Evolutionary conservation across 1,140 invertebrate species (phyloP).

Genomic region (Augochlora pura): DNA sequence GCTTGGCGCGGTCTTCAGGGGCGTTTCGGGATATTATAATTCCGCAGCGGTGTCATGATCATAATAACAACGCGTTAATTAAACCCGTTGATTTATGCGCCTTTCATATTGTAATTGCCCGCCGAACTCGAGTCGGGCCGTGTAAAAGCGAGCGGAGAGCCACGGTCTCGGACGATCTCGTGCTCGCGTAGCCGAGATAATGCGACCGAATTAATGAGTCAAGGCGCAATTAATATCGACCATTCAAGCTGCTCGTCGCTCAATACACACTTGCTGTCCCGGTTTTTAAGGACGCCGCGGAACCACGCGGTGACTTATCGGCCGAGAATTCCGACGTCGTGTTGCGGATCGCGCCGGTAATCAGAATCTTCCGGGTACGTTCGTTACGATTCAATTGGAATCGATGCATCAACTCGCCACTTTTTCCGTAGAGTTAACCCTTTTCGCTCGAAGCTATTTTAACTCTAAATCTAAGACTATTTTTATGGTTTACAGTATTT

Average conservation of each 20-base stretch:
- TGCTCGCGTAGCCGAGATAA: conserved; percentile 66
- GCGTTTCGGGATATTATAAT: conserved; percentile 70
- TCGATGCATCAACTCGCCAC: not conserved
- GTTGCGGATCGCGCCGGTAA: not conserved
- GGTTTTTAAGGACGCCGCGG: conserved; percentile 9
- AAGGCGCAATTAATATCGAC: conserved; percentile 74
- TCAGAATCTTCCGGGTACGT: not conserved
- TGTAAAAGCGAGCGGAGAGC: conserved; percentile 53
- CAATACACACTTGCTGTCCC: conserved; percentile 23
- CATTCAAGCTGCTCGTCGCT: conserved; percentile 46
- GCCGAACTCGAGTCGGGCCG: conserved; percentile 72
- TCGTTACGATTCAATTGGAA: not conserved
- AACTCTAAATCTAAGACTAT: too few relatives aligned
- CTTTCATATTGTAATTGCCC: conserved; percentile 80
- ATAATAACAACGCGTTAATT: conserved; percentile 79
- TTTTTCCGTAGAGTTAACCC: too few relatives aligned
- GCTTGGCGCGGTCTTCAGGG: conserved; percentile 1
- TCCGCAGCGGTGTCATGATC: conserved; percentile 68
- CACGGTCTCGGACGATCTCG: conserved; percentile 69
- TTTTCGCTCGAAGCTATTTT: too few relatives aligned
- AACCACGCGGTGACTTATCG: not conserved
- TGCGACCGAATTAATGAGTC: conserved; percentile 77
- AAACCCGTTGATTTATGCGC: conserved; percentile 77
- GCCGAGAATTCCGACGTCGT: not conserved
- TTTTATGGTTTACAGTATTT: too few relatives aligned